Evolutionary conservation across 2,797 vertebrate species (phyloP).

Genomic region (Intellagama lesueurii): DNA sequence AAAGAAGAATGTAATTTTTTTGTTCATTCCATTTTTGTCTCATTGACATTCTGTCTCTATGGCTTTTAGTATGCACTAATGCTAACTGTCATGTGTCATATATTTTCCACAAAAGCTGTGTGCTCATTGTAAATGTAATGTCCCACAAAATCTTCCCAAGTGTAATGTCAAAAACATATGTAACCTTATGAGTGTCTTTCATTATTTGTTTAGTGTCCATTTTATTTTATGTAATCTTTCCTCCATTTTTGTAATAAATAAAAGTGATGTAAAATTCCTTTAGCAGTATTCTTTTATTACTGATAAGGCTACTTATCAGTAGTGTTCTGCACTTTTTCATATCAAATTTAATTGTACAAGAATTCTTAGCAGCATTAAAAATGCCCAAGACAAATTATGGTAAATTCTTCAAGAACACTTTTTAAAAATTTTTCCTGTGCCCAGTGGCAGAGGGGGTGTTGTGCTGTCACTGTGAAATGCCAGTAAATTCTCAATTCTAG

Average conservation of each 20-base stretch:
- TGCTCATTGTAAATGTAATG: slow-evolving; percentile 64
- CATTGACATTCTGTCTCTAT: slow-evolving; percentile 39
- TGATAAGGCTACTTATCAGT: slow-evolving; percentile 9
- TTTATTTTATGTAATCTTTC: slow-evolving; percentile 66
- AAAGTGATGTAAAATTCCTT: slow-evolving; percentile 73
- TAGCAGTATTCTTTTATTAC: slow-evolving; percentile 78
- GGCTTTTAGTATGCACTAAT: slow-evolving; percentile 41
- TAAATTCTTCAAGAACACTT: not conserved
- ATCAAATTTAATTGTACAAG: slow-evolving; percentile 21
- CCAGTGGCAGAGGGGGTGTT: not conserved
- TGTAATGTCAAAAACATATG: slow-evolving; percentile 68
- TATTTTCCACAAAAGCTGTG: slow-evolving; percentile 58
- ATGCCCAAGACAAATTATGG: not conserved
- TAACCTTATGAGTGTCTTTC: slow-evolving; percentile 68
- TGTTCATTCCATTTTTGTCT: slow-evolving; percentile 29
- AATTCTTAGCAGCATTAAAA: not conserved
- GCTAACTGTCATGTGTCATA: slow-evolving; percentile 45
- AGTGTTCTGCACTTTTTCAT: slow-evolving; percentile 49
- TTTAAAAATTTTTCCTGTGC: no score
- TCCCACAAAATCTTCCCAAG: slow-evolving; percentile 59
- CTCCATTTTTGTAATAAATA: slow-evolving; percentile 80
- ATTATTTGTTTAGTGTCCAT: slow-evolving; percentile 70
- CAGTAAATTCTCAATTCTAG: no score
- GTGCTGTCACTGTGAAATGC: not conserved
- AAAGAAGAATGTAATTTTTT: slow-evolving; percentile 18